Percentiles rank a stretch among this genome's conserved stretches.
phyloP scores from a whole-genome alignment of 2,888 invertebrate genomes.

The Hydrotaea diabolus region DNA sequence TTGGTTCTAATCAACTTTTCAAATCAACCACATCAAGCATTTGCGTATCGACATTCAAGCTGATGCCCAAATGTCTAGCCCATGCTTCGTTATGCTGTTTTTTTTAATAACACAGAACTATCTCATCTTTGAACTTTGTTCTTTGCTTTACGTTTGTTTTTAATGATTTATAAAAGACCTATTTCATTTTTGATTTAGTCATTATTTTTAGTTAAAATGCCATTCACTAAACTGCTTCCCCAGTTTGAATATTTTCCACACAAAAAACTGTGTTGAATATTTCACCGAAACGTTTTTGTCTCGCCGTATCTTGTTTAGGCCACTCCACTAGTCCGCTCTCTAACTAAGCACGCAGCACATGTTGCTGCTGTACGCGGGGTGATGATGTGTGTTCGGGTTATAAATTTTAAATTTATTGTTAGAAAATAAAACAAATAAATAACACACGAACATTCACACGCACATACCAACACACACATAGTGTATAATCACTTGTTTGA shows the following conservation, averaged over 20 bases:
- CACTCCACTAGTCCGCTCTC: too few species aligned
- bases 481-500: background rate
- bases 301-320: too few species aligned
- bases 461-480: background rate
- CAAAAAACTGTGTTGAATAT: background rate
- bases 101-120: too few species aligned
- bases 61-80: too few species aligned
- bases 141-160: too few species aligned
- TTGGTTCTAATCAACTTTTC: too few species aligned
- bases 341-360: background rate
- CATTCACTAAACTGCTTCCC: background rate
- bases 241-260: background rate
- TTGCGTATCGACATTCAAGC: too few species aligned
- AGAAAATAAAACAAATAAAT: background rate
- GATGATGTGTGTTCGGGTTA: constrained; percentile 12
- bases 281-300: too few species aligned
- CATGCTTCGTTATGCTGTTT: too few species aligned
- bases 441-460: background rate
- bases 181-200: background rate
- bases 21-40: too few species aligned
- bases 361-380: constrained; percentile 28
- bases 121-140: too few species aligned
- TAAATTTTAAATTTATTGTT: constrained; percentile 45
- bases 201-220: background rate
- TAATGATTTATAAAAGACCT: background rate